A percentile compares a stretch with the other conserved stretches of the same genome.
phyloP scores from a whole-genome alignment of 2,113 vertebrate species.

The Dinomys branickii region DNA sequence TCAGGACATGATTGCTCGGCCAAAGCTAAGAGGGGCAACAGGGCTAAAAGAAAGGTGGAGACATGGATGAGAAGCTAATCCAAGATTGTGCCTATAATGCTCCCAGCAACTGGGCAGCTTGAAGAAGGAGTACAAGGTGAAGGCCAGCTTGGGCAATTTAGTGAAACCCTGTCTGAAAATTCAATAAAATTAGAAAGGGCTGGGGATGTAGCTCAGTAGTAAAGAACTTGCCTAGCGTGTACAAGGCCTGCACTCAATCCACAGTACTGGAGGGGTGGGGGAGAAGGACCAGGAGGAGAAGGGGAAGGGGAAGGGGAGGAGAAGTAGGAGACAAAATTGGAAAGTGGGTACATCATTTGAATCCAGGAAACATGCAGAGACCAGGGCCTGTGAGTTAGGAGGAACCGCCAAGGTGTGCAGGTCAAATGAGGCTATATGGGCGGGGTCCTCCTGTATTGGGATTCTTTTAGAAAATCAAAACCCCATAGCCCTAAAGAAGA shows the following conservation, averaged over 20 bases:
- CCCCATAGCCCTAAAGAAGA: neutral
- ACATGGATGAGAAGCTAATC: neutral
- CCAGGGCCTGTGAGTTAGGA: neutral
- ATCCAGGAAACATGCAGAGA: neutral
- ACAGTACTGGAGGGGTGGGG: neutral
- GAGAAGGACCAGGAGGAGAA: neutral
- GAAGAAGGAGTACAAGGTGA: neutral
- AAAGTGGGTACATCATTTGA: neutral
- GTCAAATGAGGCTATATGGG: neutral
- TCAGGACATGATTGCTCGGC: neutral
- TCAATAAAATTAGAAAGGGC: neutral
- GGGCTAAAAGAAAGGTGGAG: neutral
- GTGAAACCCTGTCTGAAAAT: neutral
- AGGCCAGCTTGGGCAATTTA: neutral
- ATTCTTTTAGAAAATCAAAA: neutral
- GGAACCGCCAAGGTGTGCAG: neutral
- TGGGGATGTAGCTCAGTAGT: neutral
- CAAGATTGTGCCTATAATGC: neutral
- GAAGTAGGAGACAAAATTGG: neutral
- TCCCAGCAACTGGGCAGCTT: neutral
- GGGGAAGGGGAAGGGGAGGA: too few species aligned
- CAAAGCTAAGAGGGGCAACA: neutral
- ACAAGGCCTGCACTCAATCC: neutral
- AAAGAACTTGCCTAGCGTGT: neutral
- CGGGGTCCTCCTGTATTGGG: neutral